Evolutionary conservation across 1,140 invertebrate genomes (phyloP).

Genomic region (Rhysida immarginata): DNA sequence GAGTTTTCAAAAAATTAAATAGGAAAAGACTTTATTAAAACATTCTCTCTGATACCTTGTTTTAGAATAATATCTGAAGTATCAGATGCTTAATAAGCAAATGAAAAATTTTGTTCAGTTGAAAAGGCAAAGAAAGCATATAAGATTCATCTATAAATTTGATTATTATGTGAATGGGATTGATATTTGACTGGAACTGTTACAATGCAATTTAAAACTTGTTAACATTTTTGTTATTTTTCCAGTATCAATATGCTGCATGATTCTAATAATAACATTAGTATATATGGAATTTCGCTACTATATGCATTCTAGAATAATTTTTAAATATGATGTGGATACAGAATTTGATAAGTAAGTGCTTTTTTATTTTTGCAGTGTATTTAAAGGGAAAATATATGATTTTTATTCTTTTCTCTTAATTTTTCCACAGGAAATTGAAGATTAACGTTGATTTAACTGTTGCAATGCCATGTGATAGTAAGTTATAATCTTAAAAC

Average conservation of each 20-base stretch:
- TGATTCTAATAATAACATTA: conserved; percentile 58
- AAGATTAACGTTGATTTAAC: conserved; percentile 88
- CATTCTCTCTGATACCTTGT: too few species aligned
- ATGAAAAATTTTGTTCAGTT: too few species aligned
- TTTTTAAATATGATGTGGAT: conserved; percentile 79
- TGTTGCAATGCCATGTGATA: conserved; percentile 74
- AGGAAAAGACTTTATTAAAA: too few species aligned
- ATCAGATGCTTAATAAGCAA: too few species aligned
- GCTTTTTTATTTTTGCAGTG: neutral
- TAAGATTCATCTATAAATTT: too few species aligned
- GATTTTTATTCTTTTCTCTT: conserved; percentile 15
- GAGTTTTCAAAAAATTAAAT: too few species aligned
- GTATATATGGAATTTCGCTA: conserved; percentile 70
- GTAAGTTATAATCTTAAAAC: too few species aligned
- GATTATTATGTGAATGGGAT: too few species aligned
- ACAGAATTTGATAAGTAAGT: conserved; percentile 51
- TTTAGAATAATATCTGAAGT: too few species aligned
- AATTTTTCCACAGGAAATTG: conserved; percentile 54
- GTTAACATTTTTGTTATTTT: conserved; percentile 20
- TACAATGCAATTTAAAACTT: too few species aligned
- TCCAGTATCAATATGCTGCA: conserved; percentile 64
- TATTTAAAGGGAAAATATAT: neutral
- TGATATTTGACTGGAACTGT: too few species aligned
- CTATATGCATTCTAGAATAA: conserved; percentile 60
- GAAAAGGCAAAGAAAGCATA: too few species aligned